Percentiles rank a stretch among this genome's conserved stretches.
These are phyloP conservation scores for Hemiscyllium ocellatum DNA, from an alignment of 2,113 vertebrate genomes.

Conservation along the genomic window DNA sequence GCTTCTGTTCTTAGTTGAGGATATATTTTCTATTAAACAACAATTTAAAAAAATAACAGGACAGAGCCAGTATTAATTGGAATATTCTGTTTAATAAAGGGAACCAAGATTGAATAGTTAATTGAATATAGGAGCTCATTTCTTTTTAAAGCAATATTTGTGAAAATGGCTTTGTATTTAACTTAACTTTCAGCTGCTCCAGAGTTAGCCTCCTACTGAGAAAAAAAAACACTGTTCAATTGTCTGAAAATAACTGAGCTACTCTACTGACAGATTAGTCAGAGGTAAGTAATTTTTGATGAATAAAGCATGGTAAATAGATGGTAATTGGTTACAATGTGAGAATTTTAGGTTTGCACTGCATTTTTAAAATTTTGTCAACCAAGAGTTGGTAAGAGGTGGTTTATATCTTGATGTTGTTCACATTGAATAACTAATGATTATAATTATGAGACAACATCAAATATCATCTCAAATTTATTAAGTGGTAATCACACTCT, in stretches of 20 bases:
- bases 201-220: not conserved
- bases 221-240: not conserved
- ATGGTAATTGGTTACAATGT: not conserved
- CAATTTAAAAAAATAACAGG: not conserved
- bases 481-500: not conserved
- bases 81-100: not conserved
- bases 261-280: not conserved
- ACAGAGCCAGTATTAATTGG: not conserved
- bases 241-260: not conserved
- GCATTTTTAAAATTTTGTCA: not conserved
- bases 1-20: not conserved
- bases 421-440: not conserved
- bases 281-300: not conserved
- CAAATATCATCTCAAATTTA: not conserved
- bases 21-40: not conserved
- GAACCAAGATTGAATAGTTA: not conserved
- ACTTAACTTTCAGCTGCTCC: not conserved
- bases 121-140: not conserved
- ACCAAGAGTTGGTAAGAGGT: not conserved
- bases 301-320: not conserved
- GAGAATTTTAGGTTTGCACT: not conserved
- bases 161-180: not conserved
- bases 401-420: not conserved
- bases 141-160: not conserved
- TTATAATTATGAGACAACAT: not conserved